A percentile compares a stretch with the other conserved stretches of the same genome.
These are phyloP conservation scores for Acromyrmex charruanus DNA, from an alignment of 1,140 invertebrate species.

Conservation along the genomic window DNA sequence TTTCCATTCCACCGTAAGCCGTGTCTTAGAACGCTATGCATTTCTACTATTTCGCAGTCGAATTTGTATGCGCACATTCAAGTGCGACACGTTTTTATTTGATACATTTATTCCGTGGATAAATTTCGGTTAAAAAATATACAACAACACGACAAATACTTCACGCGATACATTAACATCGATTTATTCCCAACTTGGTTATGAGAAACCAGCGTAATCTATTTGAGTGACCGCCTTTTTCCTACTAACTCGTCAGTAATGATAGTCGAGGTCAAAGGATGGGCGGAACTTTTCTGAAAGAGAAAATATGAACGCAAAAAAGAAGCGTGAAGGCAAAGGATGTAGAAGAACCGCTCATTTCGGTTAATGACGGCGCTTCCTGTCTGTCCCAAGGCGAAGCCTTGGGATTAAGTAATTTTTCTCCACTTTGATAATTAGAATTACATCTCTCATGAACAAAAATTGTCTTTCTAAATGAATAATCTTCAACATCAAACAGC, in stretches of 20 bases:
- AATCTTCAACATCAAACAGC: slow-evolving; percentile 8
- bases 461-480: not conserved
- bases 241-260: slow-evolving; percentile 56
- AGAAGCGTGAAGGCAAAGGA: slow-evolving; percentile 59
- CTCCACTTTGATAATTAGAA: slow-evolving; percentile 73
- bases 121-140: not conserved
- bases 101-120: not conserved
- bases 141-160: not conserved
- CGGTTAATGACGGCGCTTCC: slow-evolving; percentile 76
- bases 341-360: slow-evolving; percentile 74
- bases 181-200: slow-evolving; percentile 35
- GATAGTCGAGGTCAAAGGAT: slow-evolving; percentile 67
- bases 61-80: not conserved
- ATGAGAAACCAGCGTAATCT: slow-evolving; percentile 28
- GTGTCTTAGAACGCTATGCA: not conserved
- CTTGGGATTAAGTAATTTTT: slow-evolving; percentile 78
- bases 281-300: slow-evolving; percentile 51
- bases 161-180: slow-evolving; percentile 16
- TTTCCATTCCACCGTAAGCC: slow-evolving; percentile 33
- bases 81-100: slow-evolving; percentile 30
- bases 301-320: slow-evolving; percentile 59
- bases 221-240: slow-evolving; percentile 31
- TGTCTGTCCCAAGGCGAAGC: slow-evolving; percentile 48
- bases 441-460: slow-evolving; percentile 29
- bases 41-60: slow-evolving; percentile 11